Evolutionary conservation across 2,888 invertebrate species (phyloP).

Genomic region (Eupsilia transversa): DNA sequence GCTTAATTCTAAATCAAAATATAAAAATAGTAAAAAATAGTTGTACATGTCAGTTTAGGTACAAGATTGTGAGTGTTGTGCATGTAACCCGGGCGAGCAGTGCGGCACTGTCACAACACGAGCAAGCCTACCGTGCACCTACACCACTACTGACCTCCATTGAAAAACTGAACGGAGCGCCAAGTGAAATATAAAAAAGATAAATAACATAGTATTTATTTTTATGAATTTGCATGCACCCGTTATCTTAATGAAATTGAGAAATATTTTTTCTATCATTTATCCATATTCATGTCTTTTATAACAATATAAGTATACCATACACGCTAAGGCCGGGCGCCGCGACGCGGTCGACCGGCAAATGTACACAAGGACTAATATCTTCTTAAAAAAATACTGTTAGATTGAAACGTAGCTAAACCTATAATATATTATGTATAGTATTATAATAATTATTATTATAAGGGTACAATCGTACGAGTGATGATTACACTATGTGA

Average conservation of each 20-base stretch:
- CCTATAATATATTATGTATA: constrained; percentile 88
- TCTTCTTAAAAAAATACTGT: constrained; percentile 91
- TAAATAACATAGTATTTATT: constrained; percentile 89
- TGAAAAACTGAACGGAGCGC: constrained; percentile 88
- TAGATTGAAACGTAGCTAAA: constrained; percentile 91
- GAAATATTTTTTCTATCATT: constrained; percentile 89
- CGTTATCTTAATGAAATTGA: constrained; percentile 89
- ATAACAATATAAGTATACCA: constrained; percentile 88
- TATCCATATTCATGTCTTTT: constrained; percentile 89
- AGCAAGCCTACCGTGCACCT: constrained; percentile 71
- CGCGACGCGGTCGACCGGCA: constrained; percentile 83
- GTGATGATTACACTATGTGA: constrained; percentile 90
- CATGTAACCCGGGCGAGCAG: constrained; percentile 73
- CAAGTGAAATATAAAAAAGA: constrained; percentile 90
- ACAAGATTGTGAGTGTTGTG: constrained; percentile 87
- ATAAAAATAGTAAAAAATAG: constrained; percentile 91
- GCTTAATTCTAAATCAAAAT: constrained; percentile 90
- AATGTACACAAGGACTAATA: constrained; percentile 90
- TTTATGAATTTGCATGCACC: constrained; percentile 90
- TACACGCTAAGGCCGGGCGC: constrained; percentile 87
- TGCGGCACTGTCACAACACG: constrained; percentile 57
- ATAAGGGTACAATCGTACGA: constrained; percentile 89
- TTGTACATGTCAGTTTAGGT: constrained; percentile 86
- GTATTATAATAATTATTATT: constrained; percentile 84
- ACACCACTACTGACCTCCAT: constrained; percentile 77